A percentile compares a stretch with the other conserved stretches of the same genome.
phyloP scores from a whole-genome alignment of 2,113 vertebrate species.

The Neogobius melanostomus region DNA sequence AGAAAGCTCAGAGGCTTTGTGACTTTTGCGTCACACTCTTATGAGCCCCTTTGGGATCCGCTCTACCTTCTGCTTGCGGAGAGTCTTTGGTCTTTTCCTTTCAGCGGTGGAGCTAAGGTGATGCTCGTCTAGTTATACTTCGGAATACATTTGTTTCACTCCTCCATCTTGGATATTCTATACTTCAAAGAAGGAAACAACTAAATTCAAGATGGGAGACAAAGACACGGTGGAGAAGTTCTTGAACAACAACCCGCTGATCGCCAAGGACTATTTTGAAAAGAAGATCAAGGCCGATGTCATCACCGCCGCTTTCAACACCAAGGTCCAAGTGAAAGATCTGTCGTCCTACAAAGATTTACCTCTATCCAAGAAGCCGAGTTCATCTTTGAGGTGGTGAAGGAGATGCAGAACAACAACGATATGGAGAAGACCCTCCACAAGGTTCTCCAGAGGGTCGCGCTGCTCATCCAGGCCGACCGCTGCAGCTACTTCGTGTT shows the following conservation, averaged over 20 bases:
- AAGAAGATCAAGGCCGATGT: constrained; percentile 78
- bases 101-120: neutral
- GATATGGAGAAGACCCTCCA: constrained; percentile 76
- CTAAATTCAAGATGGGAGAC: constrained; percentile 75
- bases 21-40: constrained; percentile 82
- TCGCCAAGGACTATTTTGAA: constrained; percentile 86
- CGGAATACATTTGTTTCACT: constrained; percentile 37
- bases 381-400: constrained; percentile 80
- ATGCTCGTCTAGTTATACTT: neutral
- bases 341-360: constrained; percentile 78
- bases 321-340: constrained; percentile 65
- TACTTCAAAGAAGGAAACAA: constrained; percentile 1
- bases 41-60: constrained; percentile 78
- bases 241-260: constrained; percentile 84
- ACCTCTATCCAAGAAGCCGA: constrained; percentile 79
- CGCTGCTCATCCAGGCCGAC: constrained; percentile 78
- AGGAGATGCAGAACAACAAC: constrained; percentile 63
- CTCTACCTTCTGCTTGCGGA: constrained; percentile 78
- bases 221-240: constrained; percentile 86
- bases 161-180: constrained; percentile 45
- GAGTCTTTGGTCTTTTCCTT: constrained; percentile 41
- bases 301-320: constrained; percentile 72
- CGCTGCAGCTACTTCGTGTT: constrained; percentile 81
- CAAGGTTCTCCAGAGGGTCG: constrained; percentile 78
- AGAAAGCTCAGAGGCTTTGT: constrained; percentile 83